These are phyloP conservation scores for Platichthys flesus DNA, from an alignment of 2,113 vertebrate species.

Conservation along the genomic window DNA sequence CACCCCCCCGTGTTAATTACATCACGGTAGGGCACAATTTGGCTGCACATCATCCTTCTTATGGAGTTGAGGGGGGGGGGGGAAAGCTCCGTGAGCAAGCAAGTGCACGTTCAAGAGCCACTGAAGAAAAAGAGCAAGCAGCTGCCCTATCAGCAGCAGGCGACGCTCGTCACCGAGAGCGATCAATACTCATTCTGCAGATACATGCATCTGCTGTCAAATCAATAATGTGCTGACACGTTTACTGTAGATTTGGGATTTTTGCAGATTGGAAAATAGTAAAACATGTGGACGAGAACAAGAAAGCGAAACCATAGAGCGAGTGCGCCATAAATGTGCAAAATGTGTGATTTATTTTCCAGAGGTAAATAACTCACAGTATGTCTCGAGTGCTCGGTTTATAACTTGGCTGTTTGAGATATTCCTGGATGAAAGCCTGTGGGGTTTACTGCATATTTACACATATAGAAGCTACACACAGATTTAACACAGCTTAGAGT, in stretches of 20 bases:
- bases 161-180: conserved; percentile 21
- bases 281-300: conserved; percentile 6
- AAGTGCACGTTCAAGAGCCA: background rate
- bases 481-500: background rate
- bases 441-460: background rate
- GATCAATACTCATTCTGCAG: conserved; percentile 56
- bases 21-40: conserved; percentile 32
- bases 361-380: background rate
- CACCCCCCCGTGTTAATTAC: conserved; percentile 34
- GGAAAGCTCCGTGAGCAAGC: background rate
- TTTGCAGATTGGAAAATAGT: background rate
- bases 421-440: background rate
- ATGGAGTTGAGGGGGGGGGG: conserved; percentile 5
- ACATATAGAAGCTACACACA: background rate
- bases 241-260: conserved; percentile 44
- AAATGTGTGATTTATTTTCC: background rate
- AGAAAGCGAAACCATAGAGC: background rate
- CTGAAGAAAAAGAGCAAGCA: conserved; percentile 30
- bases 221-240: conserved; percentile 50
- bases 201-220: conserved; percentile 43
- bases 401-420: background rate
- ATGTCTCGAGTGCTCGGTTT: background rate
- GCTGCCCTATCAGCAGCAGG: conserved; percentile 8
- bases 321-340: conserved; percentile 2
- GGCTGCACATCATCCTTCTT: conserved; percentile 12